phyloP scores from a whole-genome alignment of 2,888 invertebrate species.

The Allophyes oxyacanthae region DNA sequence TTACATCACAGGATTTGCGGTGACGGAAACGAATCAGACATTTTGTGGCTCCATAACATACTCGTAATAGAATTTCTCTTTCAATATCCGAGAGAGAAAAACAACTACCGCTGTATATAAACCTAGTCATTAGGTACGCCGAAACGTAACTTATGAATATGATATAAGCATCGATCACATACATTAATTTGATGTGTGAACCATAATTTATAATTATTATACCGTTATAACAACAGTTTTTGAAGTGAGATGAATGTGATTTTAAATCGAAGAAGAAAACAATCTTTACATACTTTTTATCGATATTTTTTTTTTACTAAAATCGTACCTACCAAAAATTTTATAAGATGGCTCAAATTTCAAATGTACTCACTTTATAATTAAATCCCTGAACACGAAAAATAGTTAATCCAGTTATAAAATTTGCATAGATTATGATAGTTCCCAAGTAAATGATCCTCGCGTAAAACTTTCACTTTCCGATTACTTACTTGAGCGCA shows the following conservation, averaged over 20 bases:
- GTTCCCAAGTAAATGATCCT: conserved; percentile 46
- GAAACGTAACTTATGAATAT: conserved; percentile 16
- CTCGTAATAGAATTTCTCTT: conserved; percentile 43
- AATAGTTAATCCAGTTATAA: conserved; percentile 2
- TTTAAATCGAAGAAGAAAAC: too few species aligned
- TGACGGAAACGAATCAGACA: conserved; percentile 27
- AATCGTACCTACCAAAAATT: too few species aligned
- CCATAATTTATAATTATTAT: too few species aligned
- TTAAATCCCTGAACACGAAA: neutral
- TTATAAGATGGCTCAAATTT: too few species aligned
- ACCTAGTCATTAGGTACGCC: conserved; percentile 23
- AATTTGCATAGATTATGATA: conserved; percentile 30
- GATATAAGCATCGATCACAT: conserved; percentile 1
- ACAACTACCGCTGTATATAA: conserved; percentile 38
- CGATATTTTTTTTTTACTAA: too few species aligned
- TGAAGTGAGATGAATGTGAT: too few species aligned
- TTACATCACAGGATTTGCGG: conserved; percentile 52
- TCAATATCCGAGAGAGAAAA: conserved; percentile 38
- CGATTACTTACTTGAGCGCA: conserved; percentile 32
- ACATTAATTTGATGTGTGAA: conserved; percentile 1
- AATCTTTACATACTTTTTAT: too few species aligned
- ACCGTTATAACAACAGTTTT: neutral
- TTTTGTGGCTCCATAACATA: conserved; percentile 13
- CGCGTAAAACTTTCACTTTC: conserved; percentile 61
- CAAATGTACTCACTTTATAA: too few species aligned